phyloP scores from a whole-genome alignment of 2,888 invertebrate genomes.

The Eupithecia vulgata region DNA sequence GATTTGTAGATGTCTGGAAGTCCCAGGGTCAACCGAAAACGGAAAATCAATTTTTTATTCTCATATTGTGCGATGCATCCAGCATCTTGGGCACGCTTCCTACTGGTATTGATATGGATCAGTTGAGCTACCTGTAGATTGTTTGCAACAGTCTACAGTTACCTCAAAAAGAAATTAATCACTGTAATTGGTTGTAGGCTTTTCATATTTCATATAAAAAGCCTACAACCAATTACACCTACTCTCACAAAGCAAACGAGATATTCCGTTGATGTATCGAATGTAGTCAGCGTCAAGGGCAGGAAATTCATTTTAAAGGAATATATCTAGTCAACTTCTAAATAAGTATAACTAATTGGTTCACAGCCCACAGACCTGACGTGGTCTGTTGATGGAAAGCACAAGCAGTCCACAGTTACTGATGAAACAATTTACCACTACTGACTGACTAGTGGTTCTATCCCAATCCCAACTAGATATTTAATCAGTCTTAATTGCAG shows the following conservation, averaged over 20 bases:
- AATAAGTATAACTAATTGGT: neutral
- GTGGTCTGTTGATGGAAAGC: too few relatives aligned
- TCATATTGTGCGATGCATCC: too few relatives aligned
- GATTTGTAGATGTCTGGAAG: neutral
- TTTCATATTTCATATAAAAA: too few relatives aligned
- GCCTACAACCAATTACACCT: too few relatives aligned
- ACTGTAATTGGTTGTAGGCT: too few relatives aligned
- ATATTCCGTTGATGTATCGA: neutral
- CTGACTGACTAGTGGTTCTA: neutral
- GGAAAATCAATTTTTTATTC: too few relatives aligned
- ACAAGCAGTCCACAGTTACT: neutral
- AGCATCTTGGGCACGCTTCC: too few relatives aligned
- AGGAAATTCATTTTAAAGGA: neutral
- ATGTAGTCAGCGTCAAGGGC: neutral
- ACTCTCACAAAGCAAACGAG: neutral
- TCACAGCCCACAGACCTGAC: too few relatives aligned
- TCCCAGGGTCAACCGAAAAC: neutral
- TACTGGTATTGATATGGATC: too few relatives aligned
- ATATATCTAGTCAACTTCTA: neutral
- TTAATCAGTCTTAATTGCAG: slow-evolving; percentile 38
- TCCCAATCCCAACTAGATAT: slow-evolving; percentile 16
- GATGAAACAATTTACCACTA: neutral
- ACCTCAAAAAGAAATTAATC: too few relatives aligned
- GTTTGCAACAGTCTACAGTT: too few relatives aligned
- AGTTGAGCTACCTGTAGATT: too few relatives aligned